Conservation (phyloP, 1,140 invertebrate species). For the Aphelenchoides avenae region DNA sequence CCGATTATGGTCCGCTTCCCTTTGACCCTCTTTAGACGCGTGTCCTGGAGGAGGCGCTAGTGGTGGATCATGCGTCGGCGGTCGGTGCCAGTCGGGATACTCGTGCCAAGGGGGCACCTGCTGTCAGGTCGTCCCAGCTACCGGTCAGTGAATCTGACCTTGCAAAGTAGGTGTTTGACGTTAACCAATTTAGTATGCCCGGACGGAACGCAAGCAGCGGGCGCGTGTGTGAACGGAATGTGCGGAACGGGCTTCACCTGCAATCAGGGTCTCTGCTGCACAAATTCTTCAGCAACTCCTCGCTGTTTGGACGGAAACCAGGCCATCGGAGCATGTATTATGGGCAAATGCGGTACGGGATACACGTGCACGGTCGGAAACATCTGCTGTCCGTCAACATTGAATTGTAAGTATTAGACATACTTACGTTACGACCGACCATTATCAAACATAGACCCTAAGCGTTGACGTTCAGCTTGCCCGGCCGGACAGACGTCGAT, state of each 20-base stretch:
- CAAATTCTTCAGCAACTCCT: slow-evolving; percentile 53
- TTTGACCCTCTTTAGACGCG: slow-evolving; percentile 34
- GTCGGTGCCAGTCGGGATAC: slow-evolving; percentile 48
- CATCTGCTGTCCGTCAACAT: slow-evolving; percentile 53
- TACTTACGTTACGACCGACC: too few species aligned
- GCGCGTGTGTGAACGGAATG: slow-evolving; percentile 55
- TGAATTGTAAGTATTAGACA: slow-evolving; percentile 32
- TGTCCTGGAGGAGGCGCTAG: slow-evolving; percentile 46
- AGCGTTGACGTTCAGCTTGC: slow-evolving; percentile 35
- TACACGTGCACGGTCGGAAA: slow-evolving; percentile 58
- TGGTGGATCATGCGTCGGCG: slow-evolving; percentile 48
- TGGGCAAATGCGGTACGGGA: slow-evolving; percentile 49
- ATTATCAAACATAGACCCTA: not conserved
- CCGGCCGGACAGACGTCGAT: slow-evolving; percentile 48
- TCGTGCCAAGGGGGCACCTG: too few species aligned
- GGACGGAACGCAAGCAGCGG: slow-evolving; percentile 59
- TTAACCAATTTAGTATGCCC: slow-evolving; percentile 44
- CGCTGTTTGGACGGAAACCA: slow-evolving; percentile 56
- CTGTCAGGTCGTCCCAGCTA: slow-evolving; percentile 6
- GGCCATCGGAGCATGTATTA: slow-evolving; percentile 56
- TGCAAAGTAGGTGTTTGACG: not conserved
- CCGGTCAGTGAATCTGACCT: not conserved
- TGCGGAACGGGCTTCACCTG: slow-evolving; percentile 58
- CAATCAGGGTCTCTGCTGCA: slow-evolving; percentile 55
- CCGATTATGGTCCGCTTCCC: not conserved